phyloP scores from a whole-genome alignment of 2,888 invertebrate genomes.

The Melitaea athalia region DNA sequence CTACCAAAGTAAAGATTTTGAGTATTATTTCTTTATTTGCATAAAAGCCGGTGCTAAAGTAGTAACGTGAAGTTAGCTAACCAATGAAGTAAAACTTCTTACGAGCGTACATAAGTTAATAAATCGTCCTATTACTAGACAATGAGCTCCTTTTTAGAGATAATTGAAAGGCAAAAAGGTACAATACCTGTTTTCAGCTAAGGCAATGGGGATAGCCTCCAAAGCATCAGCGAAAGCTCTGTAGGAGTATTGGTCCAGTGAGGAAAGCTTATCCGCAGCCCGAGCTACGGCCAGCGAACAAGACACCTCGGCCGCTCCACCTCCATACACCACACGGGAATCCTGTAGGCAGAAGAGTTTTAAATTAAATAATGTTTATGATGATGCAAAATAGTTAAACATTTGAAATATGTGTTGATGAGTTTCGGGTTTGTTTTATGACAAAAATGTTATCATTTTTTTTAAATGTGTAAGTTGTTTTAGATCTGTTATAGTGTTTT shows the following conservation, averaged over 20 bases:
- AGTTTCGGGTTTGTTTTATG: too few species aligned
- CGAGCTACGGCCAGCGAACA: conserved; percentile 95
- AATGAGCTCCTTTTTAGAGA: not conserved
- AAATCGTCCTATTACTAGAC: not conserved
- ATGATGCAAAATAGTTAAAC: too few species aligned
- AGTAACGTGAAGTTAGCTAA: too few species aligned
- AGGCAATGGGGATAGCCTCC: conserved; percentile 95
- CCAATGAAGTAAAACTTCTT: too few species aligned
- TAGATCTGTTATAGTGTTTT: too few species aligned
- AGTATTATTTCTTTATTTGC: too few species aligned
- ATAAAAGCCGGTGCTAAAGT: too few species aligned
- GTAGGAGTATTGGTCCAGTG: conserved; percentile 98
- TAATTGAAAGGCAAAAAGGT: not conserved
- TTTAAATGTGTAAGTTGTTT: too few species aligned
- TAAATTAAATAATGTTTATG: too few species aligned
- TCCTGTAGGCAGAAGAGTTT: conserved; percentile 66
- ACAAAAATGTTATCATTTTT: too few species aligned
- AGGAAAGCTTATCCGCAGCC: conserved; percentile 93
- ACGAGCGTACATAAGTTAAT: not conserved
- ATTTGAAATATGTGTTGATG: too few species aligned
- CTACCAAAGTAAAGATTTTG: too few species aligned
- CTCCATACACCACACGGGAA: conserved; percentile 96
- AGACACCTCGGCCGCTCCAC: conserved; percentile 97
- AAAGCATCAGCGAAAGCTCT: conserved; percentile 97
- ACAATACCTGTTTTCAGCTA: conserved; percentile 92